phyloP scores from a whole-genome alignment of 2,888 invertebrate genomes.

The Teleiodes luculella region DNA sequence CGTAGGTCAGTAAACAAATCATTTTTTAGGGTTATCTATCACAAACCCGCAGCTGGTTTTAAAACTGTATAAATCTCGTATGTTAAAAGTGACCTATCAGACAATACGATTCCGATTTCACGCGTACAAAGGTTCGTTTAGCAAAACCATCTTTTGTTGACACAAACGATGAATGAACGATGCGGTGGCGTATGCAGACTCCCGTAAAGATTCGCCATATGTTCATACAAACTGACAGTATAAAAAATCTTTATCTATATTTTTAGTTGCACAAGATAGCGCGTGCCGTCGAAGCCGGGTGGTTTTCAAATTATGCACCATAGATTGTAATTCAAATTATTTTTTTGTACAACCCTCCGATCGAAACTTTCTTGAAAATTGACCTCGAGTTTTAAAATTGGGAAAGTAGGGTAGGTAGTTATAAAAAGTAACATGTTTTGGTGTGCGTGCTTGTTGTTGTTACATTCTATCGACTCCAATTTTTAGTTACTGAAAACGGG shows the following conservation, averaged over 20 bases:
- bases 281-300: conserved; percentile 29
- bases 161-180: conserved; percentile 34
- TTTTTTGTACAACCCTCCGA: conserved; percentile 34
- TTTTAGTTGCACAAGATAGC: conserved; percentile 15
- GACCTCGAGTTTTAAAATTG: background rate
- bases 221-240: background rate
- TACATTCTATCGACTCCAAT: too few relatives aligned
- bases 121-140: conserved; percentile 12
- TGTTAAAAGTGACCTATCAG: background rate
- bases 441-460: too few relatives aligned
- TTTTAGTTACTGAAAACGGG: too few relatives aligned
- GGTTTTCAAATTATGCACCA: conserved; percentile 47
- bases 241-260: background rate
- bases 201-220: conserved; percentile 8
- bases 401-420: conserved; percentile 3
- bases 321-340: conserved; percentile 48
- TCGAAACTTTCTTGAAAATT: background rate
- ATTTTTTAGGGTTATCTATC: background rate
- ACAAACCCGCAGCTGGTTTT: background rate
- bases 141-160: conserved; percentile 33
- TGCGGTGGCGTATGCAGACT: conserved; percentile 31
- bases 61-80: background rate
- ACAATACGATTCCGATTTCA: conserved; percentile 19
- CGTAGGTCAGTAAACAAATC: background rate
- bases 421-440: too few relatives aligned